Evolutionary conservation across 2,113 vertebrate species (phyloP).

Genomic region (Macroglossus sobrinus): DNA sequence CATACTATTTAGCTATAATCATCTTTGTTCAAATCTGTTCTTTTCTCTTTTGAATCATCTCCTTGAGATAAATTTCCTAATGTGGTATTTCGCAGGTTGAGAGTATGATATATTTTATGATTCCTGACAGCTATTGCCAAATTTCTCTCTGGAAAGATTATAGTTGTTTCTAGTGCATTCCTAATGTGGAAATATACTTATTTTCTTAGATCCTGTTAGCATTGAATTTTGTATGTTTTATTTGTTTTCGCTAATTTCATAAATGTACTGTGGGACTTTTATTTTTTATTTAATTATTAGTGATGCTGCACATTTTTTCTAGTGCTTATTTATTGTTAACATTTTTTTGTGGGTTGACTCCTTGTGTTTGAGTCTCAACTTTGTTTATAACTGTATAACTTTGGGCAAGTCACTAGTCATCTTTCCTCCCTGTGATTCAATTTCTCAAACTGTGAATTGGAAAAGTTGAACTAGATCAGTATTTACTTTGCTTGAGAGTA

Average conservation of each 20-base stretch:
- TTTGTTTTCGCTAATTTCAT: constrained; percentile 30
- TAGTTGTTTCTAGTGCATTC: neutral
- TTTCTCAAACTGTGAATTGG: neutral
- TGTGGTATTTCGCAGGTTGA: neutral
- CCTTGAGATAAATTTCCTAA: neutral
- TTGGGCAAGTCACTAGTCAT: neutral
- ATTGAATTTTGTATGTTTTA: neutral
- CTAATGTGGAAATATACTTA: neutral
- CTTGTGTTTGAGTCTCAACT: neutral
- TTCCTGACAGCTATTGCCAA: neutral
- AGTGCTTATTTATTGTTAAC: neutral
- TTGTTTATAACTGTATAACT: neutral
- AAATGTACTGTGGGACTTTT: neutral
- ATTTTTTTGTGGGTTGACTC: neutral
- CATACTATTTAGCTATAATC: neutral
- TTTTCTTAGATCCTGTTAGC: neutral
- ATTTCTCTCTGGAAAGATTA: constrained; percentile 6
- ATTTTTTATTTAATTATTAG: constrained; percentile 20
- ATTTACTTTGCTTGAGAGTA: neutral
- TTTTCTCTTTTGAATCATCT: neutral
- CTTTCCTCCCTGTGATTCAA: neutral
- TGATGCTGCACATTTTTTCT: neutral
- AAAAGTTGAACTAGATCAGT: neutral
- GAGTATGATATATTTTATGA: constrained; percentile 27
- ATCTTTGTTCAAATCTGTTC: neutral